Conservation (phyloP, 2,888 invertebrate species). For the Caenorhabditis sulstoni region DNA sequence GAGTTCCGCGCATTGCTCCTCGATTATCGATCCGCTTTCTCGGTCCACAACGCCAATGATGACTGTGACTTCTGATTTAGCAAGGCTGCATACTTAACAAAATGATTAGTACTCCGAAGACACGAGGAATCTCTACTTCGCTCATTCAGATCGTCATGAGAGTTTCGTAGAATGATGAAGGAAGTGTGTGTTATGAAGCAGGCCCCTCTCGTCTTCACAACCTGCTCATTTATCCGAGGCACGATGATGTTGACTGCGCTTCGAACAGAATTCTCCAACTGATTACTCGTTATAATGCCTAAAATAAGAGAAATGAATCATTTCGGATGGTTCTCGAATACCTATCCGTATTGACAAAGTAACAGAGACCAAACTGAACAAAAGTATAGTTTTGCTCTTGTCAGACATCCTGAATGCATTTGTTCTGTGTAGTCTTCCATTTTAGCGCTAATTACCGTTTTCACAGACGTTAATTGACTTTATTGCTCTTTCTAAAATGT, state of each 20-base stretch:
- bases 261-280: conserved; percentile 44
- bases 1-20: conserved; percentile 67
- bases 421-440: conserved; percentile 14
- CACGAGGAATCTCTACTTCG: too few species aligned
- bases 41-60: conserved; percentile 69
- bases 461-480: conserved; percentile 43
- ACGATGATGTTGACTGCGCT: conserved; percentile 54
- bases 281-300: conserved; percentile 48
- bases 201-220: conserved; percentile 46
- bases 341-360: conserved; percentile 36
- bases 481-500: conserved; percentile 37
- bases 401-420: conserved; percentile 41
- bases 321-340: background rate
- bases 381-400: conserved; percentile 16
- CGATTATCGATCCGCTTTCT: conserved; percentile 65
- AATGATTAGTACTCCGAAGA: too few species aligned
- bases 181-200: conserved; percentile 43
- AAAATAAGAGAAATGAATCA: background rate
- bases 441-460: conserved; percentile 35
- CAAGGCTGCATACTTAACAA: conserved; percentile 65
- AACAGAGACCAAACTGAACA: background rate
- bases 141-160: conserved; percentile 40
- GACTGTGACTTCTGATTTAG: conserved; percentile 58
- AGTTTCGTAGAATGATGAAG: conserved; percentile 32
- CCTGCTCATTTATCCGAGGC: conserved; percentile 49